These are phyloP conservation scores for Centropyge bicolor DNA, from an alignment of 2,797 vertebrate species.

Conservation along the genomic window DNA sequence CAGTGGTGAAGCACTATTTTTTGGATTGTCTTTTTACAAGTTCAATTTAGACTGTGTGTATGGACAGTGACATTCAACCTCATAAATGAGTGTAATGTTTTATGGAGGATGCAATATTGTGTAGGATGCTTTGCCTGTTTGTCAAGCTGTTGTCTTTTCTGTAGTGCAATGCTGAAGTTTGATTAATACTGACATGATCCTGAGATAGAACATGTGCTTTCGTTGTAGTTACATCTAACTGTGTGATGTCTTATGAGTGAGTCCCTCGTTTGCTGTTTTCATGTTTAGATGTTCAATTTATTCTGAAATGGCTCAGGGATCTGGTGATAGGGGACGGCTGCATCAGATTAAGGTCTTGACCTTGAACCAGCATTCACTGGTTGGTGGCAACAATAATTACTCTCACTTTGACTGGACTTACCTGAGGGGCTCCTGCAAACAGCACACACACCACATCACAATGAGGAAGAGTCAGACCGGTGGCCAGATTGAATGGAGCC, in stretches of 20 bases:
- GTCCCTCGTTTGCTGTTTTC: background rate
- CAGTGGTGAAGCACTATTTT: too few relatives aligned
- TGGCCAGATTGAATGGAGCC: slow-evolving; percentile 7
- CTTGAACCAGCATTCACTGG: slow-evolving; percentile 8
- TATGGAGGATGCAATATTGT: too few relatives aligned
- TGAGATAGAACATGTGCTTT: background rate
- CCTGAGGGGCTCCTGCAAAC: slow-evolving; percentile 23
- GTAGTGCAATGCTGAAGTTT: background rate
- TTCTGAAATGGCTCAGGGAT: slow-evolving; percentile 6
- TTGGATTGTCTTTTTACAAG: background rate
- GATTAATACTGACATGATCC: background rate
- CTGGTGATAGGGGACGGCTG: slow-evolving; percentile 11
- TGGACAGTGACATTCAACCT: background rate
- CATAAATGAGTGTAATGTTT: background rate
- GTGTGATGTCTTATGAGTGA: background rate
- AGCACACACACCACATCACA: slow-evolving; percentile 5
- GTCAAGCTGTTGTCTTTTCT: background rate
- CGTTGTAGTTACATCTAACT: background rate
- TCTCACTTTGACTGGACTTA: slow-evolving; percentile 29
- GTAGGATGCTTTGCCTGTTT: background rate
- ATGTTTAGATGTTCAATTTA: background rate
- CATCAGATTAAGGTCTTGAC: slow-evolving; percentile 14
- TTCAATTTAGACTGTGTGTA: background rate
- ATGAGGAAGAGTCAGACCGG: background rate
- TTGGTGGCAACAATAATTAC: slow-evolving; percentile 24